A percentile compares a stretch with the other conserved stretches of the same genome.
phyloP scores from a whole-genome alignment of 2,797 vertebrate species.

The Eremophila alpestris region DNA sequence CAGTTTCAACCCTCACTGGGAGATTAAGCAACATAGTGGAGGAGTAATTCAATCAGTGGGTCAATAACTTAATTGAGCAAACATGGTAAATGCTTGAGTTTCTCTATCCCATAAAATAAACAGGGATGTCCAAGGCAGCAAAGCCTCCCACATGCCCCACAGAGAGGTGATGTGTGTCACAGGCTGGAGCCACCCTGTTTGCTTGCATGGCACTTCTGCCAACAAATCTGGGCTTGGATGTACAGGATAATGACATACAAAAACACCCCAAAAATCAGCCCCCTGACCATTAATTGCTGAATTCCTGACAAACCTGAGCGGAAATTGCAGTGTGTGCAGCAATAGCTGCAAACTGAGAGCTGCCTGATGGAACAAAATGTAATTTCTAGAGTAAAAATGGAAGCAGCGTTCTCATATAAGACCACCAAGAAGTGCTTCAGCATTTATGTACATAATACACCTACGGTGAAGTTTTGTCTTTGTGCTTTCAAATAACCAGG shows the following conservation, averaged over 20 bases:
- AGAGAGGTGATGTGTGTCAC: background rate
- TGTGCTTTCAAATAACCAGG: background rate
- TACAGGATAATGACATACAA: background rate
- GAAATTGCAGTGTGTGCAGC: background rate
- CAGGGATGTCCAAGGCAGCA: background rate
- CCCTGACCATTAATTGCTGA: background rate
- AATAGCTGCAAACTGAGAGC: background rate
- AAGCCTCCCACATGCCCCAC: background rate
- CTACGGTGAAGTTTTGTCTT: background rate
- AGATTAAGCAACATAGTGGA: background rate
- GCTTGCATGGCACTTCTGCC: background rate
- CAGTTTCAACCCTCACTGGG: background rate
- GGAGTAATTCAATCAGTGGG: background rate
- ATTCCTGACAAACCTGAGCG: background rate
- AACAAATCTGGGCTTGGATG: background rate
- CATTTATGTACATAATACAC: background rate
- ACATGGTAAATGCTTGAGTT: background rate
- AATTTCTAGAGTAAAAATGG: background rate
- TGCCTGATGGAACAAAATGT: background rate
- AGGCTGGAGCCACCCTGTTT: background rate
- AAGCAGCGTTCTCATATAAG: background rate
- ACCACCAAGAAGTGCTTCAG: background rate
- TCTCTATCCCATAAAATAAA: background rate
- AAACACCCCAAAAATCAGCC: background rate
- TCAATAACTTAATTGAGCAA: slow-evolving; percentile 7